Evolutionary conservation across 2,888 invertebrate species (phyloP), one percentile per base, ranked within the genome.

Genomic region (Uropetala carovei): DNA sequence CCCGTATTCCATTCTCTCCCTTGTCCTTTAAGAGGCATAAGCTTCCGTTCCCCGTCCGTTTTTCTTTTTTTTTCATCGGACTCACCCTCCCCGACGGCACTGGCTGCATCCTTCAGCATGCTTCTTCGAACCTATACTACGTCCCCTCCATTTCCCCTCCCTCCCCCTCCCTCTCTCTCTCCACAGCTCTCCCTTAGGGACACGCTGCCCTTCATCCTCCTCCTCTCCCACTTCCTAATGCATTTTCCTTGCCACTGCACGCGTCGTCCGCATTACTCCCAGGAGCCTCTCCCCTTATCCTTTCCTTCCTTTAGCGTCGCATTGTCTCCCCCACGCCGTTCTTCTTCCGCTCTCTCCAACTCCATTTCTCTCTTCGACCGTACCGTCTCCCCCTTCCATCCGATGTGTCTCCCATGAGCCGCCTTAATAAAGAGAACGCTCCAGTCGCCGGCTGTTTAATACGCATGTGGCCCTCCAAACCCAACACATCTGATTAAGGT

Each of bases 181-280:
- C n/a, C 43, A 3, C 43, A 1, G 5, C 43, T 5, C 43, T 43
- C 43, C 43, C 43, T 3, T 1, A 43, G 43, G 43, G 43, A 43
- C 43, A 43, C 43, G 43, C 43, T 43, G 43, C 43, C 56, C 83
- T 43, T 43, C n/a, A 10, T 1, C n/a, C 83, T 9, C 83, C 56
- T 10, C 30, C n/a, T 57, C 57, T 16, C 30, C 11, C 57, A 11
- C 83, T 14, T 57, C 83, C 83, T 83, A 83, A 83, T 83, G 83
- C 83, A 83, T 83, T 83, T 83, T 83, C 83, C 83, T 57, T 83
- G 83, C 83, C 83, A 83, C 83, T 83, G 83, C 83, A 83, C 83
- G 83, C 83, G 83, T 56, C 82, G 16, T 56, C 18, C 82, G 27
- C 82, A 82, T 82, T 56, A 82, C 82, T 18, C 82, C 82, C 82